phyloP scores from a whole-genome alignment of 2,113 vertebrate species.

The Etia nguti region DNA sequence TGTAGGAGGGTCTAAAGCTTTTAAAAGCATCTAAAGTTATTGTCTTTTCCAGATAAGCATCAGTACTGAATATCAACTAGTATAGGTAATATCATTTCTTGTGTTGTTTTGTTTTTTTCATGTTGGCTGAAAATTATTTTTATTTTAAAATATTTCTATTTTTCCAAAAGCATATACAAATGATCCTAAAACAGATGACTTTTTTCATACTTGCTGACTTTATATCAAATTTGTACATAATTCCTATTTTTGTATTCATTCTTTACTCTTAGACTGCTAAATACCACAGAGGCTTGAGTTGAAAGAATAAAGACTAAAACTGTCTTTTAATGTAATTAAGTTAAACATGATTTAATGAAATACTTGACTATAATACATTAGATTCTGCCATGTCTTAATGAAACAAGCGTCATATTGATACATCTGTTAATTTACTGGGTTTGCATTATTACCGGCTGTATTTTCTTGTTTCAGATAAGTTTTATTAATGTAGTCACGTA shows the following conservation, averaged over 20 bases:
- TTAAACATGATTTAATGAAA: neutral
- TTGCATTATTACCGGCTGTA: neutral
- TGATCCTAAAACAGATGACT: neutral
- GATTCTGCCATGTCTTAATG: neutral
- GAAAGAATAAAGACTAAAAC: neutral
- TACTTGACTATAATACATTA: neutral
- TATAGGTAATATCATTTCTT: neutral
- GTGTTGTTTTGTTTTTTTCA: neutral
- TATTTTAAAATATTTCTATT: neutral
- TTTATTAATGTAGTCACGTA: neutral
- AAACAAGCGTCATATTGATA: neutral
- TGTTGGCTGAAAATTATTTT: neutral
- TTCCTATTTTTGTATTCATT: too few species aligned
- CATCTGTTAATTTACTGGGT: neutral
- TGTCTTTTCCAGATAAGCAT: neutral
- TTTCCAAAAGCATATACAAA: neutral
- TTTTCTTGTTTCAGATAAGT: neutral
- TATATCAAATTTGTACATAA: neutral
- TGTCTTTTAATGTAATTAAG: neutral
- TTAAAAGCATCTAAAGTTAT: neutral
- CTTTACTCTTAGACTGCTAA: too few species aligned
- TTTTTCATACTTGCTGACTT: neutral
- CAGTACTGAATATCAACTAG: neutral
- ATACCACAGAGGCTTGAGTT: too few species aligned
- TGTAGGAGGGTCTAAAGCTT: neutral